A percentile compares a stretch with the other conserved stretches of the same genome.
These are phyloP conservation scores for Ricordea florida DNA, from an alignment of 92 coral and sea anemone genomes.

Conservation along the genomic window DNA sequence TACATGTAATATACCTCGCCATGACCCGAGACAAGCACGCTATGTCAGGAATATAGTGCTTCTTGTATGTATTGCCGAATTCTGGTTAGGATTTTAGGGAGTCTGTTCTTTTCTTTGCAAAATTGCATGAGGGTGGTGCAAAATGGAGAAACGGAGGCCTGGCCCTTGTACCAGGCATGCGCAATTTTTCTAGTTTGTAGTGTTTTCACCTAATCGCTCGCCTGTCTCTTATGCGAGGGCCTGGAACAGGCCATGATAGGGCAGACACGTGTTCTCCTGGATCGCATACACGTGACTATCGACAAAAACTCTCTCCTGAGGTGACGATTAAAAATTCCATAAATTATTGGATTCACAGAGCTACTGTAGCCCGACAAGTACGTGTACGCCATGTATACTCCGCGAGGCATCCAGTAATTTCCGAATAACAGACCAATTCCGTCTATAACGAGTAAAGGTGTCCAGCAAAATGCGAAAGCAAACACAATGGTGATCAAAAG, in stretches of 20 bases:
- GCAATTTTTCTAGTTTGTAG: too few relatives aligned
- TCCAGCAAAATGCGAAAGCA: background rate
- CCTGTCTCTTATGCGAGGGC: background rate
- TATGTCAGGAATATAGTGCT: too few relatives aligned
- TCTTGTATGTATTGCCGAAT: too few relatives aligned
- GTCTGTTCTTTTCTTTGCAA: too few relatives aligned
- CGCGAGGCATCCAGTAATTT: conserved; percentile 6
- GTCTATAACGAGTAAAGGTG: background rate
- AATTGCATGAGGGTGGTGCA: too few relatives aligned
- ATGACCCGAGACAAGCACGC: too few relatives aligned
- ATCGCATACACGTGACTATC: background rate
- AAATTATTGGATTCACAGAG: conserved; percentile 1
- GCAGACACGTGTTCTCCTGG: background rate
- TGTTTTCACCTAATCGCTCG: too few relatives aligned
- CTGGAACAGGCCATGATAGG: background rate
- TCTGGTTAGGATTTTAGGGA: too few relatives aligned
- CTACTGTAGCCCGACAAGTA: background rate
- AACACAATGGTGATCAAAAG: background rate
- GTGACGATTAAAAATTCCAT: conserved; percentile 7
- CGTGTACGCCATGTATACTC: background rate
- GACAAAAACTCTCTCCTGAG: background rate
- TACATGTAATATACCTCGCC: too few relatives aligned
- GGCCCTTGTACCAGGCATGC: too few relatives aligned
- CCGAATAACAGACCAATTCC: background rate
- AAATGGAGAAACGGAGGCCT: too few relatives aligned